Percentiles rank a stretch among this genome's conserved stretches.
Evolutionary conservation across 1,140 invertebrate species (phyloP).

Genomic region (Leptonema lineaticorne): DNA sequence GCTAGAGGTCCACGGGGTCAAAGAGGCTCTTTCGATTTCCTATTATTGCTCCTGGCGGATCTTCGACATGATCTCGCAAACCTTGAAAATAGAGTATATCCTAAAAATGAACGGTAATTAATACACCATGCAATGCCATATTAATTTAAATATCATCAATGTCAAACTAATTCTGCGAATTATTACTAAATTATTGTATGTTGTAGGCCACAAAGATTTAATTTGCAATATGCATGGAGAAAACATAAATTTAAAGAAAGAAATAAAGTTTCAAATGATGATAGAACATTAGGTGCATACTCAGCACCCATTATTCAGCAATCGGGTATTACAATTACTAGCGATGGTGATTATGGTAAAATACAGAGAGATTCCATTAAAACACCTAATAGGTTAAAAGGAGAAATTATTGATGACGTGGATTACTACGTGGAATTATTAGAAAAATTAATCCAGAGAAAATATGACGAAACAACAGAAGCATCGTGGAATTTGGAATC

Average conservation of each 20-base stretch:
- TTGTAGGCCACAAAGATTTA: slow-evolving; percentile 52
- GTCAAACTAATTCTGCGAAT: neutral
- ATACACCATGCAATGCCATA: neutral
- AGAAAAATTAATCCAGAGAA: slow-evolving; percentile 11
- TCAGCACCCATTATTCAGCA: slow-evolving; percentile 47
- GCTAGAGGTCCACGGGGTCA: slow-evolving; percentile 60
- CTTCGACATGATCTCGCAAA: slow-evolving; percentile 63
- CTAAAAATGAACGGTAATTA: slow-evolving; percentile 58
- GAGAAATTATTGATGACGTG: slow-evolving; percentile 21
- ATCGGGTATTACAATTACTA: slow-evolving; percentile 46
- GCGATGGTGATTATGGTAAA: slow-evolving; percentile 44
- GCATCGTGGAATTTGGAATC: neutral
- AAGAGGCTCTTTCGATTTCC: slow-evolving; percentile 61
- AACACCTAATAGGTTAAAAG: slow-evolving; percentile 20
- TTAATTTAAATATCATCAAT: neutral
- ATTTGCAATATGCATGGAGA: slow-evolving; percentile 53
- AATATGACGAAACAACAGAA: neutral
- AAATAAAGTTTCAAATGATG: slow-evolving; percentile 5
- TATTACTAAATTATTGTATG: neutral
- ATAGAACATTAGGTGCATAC: slow-evolving; percentile 48
- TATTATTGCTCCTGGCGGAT: slow-evolving; percentile 63
- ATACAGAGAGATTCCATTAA: slow-evolving; percentile 12
- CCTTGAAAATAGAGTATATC: slow-evolving; percentile 61
- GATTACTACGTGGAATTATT: slow-evolving; percentile 23
- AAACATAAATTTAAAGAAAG: slow-evolving; percentile 49